Conservation (phyloP, 2,797 vertebrate species). For the Halcyon leucocephala region DNA sequence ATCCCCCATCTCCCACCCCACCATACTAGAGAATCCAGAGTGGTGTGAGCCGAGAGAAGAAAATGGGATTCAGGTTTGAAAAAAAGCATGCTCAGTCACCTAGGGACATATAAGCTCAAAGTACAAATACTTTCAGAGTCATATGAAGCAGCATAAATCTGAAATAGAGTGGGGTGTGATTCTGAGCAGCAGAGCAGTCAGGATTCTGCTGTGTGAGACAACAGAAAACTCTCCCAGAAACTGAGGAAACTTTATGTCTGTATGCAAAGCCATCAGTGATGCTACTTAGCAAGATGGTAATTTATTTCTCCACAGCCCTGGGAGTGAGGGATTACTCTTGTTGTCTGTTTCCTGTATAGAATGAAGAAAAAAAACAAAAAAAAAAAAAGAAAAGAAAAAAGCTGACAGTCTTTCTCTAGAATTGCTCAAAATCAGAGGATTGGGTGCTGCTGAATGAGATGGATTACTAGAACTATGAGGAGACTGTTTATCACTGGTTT, state of each 20-base stretch:
- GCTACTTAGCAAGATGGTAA: background rate
- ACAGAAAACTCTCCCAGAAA: background rate
- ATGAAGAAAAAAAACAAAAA: background rate
- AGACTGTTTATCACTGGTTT: background rate
- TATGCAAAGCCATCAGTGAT: background rate
- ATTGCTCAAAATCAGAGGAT: background rate
- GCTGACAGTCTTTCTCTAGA: background rate
- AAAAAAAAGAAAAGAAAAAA: background rate
- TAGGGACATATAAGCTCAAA: conserved; percentile 32
- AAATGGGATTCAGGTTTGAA: conserved; percentile 25
- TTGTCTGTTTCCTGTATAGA: background rate
- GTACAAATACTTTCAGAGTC: background rate
- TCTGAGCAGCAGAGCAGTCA: background rate
- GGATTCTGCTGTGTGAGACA: background rate
- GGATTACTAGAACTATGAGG: background rate
- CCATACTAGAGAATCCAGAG: background rate
- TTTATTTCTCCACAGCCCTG: background rate
- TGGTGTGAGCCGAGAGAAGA: background rate
- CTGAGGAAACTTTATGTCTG: background rate
- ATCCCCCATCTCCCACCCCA: background rate
- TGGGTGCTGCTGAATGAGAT: background rate
- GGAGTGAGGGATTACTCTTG: background rate
- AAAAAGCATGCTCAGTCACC: conserved; percentile 37
- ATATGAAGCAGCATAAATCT: conserved; percentile 7
- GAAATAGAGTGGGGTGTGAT: conserved; percentile 33